Base-by-base conservation (phyloP, 2,888 invertebrate genomes). In the Caenorhabditis plicata region DNA sequence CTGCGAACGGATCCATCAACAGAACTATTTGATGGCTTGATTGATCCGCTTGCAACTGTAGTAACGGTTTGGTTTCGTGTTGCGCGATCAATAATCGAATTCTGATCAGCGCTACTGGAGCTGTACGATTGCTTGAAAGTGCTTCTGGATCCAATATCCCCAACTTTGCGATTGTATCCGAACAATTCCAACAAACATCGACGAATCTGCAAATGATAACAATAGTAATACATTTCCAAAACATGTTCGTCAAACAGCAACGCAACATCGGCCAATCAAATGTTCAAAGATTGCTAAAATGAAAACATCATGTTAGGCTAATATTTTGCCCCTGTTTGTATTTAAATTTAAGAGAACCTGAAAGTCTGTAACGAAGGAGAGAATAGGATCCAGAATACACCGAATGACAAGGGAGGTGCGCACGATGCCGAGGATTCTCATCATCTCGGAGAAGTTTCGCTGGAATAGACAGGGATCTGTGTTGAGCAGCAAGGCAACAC, bases 291-390 rank as follows among this genome's bases (percentile, higher is more conserved):
- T n/a, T n/a, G n/a, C n/a, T n/a, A n/a, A n/a, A n/a, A n/a, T n/a
- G n/a, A n/a, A n/a, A n/a, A n/a, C n/a, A n/a, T n/a, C n/a, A n/a
- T n/a, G n/a, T n/a, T n/a, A n/a, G n/a, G n/a, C n/a, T n/a, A n/a
- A n/a, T n/a, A n/a, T n/a, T n/a, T n/a, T n/a, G n/a, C n/a, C n/a
- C n/a, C n/a, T n/a, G n/a, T n/a, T n/a, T n/a, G n/a, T n/a, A n/a
- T n/a, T n/a, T n/a, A n/a, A 27, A 46, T 26, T 15, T n/a, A 22
- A 17, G 26, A 23, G 26, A 36, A 71, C 73, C 57, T 78, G 78
- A 48, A 73, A 70, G 43, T 78, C 78, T 1, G 76, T 78, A 29
- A 78, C 53, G 42, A 74, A 78, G 11, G 69, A 62, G 3, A 78
- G 38, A 25, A 78, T 61, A 0, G 78, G 78, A 53, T 78, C 78